Conservation (phyloP, 1,140 invertebrate genomes). For the Heliconius melpomene region DNA sequence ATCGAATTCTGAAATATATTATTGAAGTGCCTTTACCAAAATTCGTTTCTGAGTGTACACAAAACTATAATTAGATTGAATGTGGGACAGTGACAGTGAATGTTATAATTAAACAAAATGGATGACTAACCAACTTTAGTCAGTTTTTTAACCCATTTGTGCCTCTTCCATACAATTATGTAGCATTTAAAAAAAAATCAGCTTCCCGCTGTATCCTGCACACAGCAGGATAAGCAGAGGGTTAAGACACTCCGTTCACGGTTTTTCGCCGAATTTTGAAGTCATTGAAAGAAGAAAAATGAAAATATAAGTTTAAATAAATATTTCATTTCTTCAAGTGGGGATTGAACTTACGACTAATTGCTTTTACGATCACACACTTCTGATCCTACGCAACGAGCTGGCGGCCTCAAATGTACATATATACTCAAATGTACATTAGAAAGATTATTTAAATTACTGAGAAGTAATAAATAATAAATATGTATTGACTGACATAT, state of each 20-base stretch:
- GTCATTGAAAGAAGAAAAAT: neutral
- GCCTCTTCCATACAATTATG: neutral
- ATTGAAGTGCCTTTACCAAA: neutral
- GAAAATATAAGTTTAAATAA: neutral
- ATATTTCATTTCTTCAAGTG: neutral
- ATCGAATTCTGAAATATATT: too few species aligned
- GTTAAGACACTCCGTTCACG: too few species aligned
- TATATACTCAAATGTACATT: too few species aligned
- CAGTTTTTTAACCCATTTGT: neutral
- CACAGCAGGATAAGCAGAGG: too few species aligned
- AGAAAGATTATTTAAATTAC: too few species aligned
- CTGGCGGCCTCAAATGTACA: too few species aligned
- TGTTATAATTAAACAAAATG: constrained; percentile 23
- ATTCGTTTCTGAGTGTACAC: constrained; percentile 5
- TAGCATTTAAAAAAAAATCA: too few species aligned
- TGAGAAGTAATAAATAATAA: too few species aligned
- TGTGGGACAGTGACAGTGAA: constrained; percentile 23
- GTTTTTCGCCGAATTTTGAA: too few species aligned
- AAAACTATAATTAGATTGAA: constrained; percentile 28
- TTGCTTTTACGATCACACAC: neutral
- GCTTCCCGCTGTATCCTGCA: too few species aligned
- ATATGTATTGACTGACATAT: neutral
- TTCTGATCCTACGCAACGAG: too few species aligned
- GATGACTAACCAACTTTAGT: constrained; percentile 18
- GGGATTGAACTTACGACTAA: neutral